Conservation (phyloP, 2,797 vertebrate genomes). For the Ficedula albicollis region DNA sequence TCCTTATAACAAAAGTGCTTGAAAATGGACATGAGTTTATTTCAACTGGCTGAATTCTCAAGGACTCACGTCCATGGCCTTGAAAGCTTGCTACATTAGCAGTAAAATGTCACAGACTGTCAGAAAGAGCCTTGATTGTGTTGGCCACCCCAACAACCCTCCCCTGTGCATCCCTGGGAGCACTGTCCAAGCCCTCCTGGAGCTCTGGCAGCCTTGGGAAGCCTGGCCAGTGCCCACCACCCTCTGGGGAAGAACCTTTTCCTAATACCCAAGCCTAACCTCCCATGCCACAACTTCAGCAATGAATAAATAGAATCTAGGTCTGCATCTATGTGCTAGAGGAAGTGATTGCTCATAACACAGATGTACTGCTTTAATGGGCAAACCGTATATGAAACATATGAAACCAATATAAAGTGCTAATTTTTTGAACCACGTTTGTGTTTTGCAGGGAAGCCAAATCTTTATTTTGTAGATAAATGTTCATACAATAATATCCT, state of each 20-base stretch:
- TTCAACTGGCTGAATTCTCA: neutral
- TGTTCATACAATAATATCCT: neutral
- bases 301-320: neutral
- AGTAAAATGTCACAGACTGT: neutral
- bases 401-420: neutral
- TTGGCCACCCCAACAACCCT: neutral
- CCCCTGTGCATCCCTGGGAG: neutral
- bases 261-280: neutral
- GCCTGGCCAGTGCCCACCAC: neutral
- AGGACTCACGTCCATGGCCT: rapidly evolving
- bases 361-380: neutral
- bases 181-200: rapidly evolving
- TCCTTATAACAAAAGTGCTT: neutral
- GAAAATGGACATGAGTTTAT: neutral
- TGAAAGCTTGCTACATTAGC: neutral
- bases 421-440: neutral
- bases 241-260: neutral
- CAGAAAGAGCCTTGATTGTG: neutral
- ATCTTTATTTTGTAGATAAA: neutral
- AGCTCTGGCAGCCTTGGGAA: neutral
- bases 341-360: neutral
- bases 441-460: neutral
- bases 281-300: neutral
- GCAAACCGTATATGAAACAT: neutral
- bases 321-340: neutral